These are phyloP conservation scores for Drosophila leonis DNA, from an alignment of 2,888 invertebrate genomes.

Conservation along the genomic window DNA sequence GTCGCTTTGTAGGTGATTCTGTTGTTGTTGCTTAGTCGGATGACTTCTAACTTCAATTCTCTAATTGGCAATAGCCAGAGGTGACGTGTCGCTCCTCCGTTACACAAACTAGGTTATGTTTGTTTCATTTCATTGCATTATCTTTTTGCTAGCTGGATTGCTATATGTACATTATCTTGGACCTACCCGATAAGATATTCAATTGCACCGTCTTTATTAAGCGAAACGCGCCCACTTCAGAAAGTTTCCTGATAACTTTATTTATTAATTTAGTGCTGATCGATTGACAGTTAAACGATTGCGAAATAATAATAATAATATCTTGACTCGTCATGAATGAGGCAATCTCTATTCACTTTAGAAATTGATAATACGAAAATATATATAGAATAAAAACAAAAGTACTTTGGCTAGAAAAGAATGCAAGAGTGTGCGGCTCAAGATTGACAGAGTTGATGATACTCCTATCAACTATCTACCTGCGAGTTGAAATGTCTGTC, in stretches of 20 bases:
- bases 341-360: neutral
- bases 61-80: constrained; percentile 32
- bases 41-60: constrained; percentile 45
- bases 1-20: neutral
- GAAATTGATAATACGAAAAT: neutral
- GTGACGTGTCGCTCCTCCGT: neutral
- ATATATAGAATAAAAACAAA: too few species aligned
- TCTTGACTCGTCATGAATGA: constrained; percentile 8
- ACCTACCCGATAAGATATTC: constrained; percentile 43
- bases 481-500: neutral
- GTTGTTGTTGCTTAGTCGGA: neutral
- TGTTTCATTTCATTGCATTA: neutral
- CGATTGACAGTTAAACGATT: constrained; percentile 9
- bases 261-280: constrained; percentile 29
- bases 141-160: neutral
- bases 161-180: constrained; percentile 14
- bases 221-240: constrained; percentile 13
- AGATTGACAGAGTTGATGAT: neutral
- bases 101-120: neutral
- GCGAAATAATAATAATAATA: neutral
- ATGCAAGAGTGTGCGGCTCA: neutral
- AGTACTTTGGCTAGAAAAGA: neutral
- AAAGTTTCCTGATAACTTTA: constrained; percentile 15
- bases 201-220: constrained; percentile 2
- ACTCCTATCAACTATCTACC: neutral